Base-by-base conservation (phyloP, 2,797 vertebrate genomes). In the Remorina albescens region DNA sequence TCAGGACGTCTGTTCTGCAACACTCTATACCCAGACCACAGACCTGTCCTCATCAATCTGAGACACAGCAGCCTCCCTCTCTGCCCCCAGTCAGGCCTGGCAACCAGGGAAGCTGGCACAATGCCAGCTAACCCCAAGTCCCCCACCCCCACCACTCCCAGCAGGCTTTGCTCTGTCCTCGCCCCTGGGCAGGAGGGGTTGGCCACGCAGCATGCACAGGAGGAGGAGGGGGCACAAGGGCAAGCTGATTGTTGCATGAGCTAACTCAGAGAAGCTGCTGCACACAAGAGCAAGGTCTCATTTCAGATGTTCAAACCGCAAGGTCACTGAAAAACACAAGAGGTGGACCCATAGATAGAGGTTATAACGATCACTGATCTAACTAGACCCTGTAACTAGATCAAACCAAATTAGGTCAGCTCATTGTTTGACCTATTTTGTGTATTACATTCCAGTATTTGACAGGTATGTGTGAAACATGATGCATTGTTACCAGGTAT, bases 41-140 rank as follows among this genome's bases (percentile, higher is more conserved):
- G 88, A 91, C 89, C 85, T 88, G 84, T 88, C 90, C 89, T 94
- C 91, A 90, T 94, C 91, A 93, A 93, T 94, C 94, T 91, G 88
- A 89, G 88, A 89, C 68, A 74, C 76, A 83, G 82, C 88, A 88
- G 68, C 88, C 91, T 85, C 80, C 74, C 89, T 86, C 84, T 84
- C 87, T 90, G 87, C 90, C 89, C 85, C 89, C 81, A 86, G 78
- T 89, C 91, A 84, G 85, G 69, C 84, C 91, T 50, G 70, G 74
- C 81, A 88, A 80, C 74, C 82, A 79, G 86, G 81, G 76, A 84
- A 69, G 83, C 78, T 84, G 92, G 92, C 88, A 86, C 26, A 0
- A 53, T 86, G 90, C 92, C 91, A 90, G 76, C 84, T 69, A 74
- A 78, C 34, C 80, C 78, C 74, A 66, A 44, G 25, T 26, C 47